phyloP scores from a whole-genome alignment of 2,797 vertebrate genomes.

The Basileuterus tristriatus region DNA sequence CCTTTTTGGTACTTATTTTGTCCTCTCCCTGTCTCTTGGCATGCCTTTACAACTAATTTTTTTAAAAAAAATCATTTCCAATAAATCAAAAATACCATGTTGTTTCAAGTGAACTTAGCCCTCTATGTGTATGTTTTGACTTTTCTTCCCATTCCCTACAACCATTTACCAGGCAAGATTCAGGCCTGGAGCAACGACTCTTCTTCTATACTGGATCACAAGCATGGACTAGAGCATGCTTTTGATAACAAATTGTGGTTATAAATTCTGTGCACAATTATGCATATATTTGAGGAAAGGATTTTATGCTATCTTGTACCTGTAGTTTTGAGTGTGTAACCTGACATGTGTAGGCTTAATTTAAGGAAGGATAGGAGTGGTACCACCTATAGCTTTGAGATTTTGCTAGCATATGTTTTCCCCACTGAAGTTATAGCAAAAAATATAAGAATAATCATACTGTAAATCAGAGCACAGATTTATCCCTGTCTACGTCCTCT shows the following conservation, averaged over 20 bases:
- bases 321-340: background rate
- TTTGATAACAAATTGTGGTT: background rate
- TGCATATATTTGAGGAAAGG: background rate
- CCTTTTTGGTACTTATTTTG: background rate
- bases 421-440: background rate
- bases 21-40: background rate
- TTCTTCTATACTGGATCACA: background rate
- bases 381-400: background rate
- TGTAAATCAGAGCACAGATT: background rate
- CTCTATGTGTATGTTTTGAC: background rate
- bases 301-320: background rate
- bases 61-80: background rate
- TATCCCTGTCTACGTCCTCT: background rate
- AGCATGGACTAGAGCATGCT: background rate
- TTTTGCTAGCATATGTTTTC: background rate
- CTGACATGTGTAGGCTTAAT: background rate
- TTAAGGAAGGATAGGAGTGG: background rate
- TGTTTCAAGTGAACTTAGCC: background rate
- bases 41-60: background rate
- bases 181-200: background rate
- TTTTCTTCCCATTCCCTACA: background rate
- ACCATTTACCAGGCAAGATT: background rate
- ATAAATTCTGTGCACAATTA: background rate
- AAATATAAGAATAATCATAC: background rate
- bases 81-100: background rate